phyloP scores from a whole-genome alignment of 2,888 invertebrate genomes.

The Drosophila prostipennis region DNA sequence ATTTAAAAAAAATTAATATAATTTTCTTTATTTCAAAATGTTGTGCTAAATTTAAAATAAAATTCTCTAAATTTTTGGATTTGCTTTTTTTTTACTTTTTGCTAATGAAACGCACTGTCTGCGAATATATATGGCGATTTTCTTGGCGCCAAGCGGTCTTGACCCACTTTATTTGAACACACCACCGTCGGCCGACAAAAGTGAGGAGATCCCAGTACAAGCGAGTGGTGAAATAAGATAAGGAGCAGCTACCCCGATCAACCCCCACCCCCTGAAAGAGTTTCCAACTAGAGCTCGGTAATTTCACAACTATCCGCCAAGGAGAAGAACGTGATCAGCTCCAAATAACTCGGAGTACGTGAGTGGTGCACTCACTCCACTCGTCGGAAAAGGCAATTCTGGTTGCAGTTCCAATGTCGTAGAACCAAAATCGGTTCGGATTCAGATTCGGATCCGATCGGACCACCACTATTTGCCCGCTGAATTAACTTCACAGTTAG shows the following conservation, averaged over 20 bases:
- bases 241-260: not conserved
- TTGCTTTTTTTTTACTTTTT: too few species aligned
- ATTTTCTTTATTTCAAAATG: too few species aligned
- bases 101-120: constrained; percentile 10
- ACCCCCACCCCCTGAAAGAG: not conserved
- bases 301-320: constrained; percentile 26
- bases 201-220: not conserved
- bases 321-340: constrained; percentile 26
- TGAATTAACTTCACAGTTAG: constrained; percentile 8
- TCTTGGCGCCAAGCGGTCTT: constrained; percentile 39
- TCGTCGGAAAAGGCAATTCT: constrained; percentile 34
- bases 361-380: not conserved
- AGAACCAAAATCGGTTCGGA: constrained; percentile 10
- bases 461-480: constrained; percentile 7
- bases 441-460: not conserved
- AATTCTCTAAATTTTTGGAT: too few species aligned
- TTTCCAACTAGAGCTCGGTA: not conserved
- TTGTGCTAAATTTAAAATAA: too few species aligned
- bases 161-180: constrained; percentile 21
- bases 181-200: not conserved
- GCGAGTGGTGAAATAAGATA: constrained; percentile 6
- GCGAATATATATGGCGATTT: not conserved
- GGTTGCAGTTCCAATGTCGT: constrained; percentile 21
- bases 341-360: constrained; percentile 23
- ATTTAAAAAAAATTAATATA: too few species aligned